Base-by-base conservation (phyloP, 2,113 vertebrate genomes). In the Toxotes chatareus region DNA sequence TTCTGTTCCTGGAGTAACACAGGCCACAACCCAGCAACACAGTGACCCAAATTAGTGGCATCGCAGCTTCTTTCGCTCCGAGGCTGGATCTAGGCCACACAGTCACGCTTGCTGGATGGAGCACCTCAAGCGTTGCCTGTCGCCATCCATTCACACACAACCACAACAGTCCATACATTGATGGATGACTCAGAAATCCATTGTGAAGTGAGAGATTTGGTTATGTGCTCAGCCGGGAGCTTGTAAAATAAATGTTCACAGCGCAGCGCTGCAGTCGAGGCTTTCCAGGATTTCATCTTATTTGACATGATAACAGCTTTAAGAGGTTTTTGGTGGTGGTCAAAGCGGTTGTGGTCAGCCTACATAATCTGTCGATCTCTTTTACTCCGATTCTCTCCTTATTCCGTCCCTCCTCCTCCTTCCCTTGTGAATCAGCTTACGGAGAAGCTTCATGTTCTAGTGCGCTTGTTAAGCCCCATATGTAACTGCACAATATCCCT, bases 331-430 rank as follows among this genome's bases (percentile, higher is more conserved):
- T 27, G 61, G 47, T 51, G 42, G 46, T 70, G 79, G 82, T 79
- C 80, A 81, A 31, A 83, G 80, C 21, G 44, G 55, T 80, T 75
- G 68, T 64, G 85, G 83, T 86, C 79, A 85, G 61, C 60, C 85
- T 64, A 19, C 74, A 75, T 90, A 82, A 86, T 91, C 88, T 86
- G 71, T 84, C 62, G 5, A 73, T 87, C 73, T 86, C 64, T 81
- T 87, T 78, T 83, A 65, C 66, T 63, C 74, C 12, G 12, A 53
- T 65, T 85, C 64, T 69, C 44, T 66, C 21, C 66, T 46, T 60
- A 74, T 38, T 46, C 65, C 44, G 51, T 44, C 61, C 53, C 56
- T 34, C 56, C 56, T 21, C 32, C 63, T 65, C 34, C 34, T 36
- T 53, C 42, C 38, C 53, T 17, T 59, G 57, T 53, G 81, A 90